Conservation (phyloP, 2,888 invertebrate genomes). For the Rhaphigaster nebulosa region DNA sequence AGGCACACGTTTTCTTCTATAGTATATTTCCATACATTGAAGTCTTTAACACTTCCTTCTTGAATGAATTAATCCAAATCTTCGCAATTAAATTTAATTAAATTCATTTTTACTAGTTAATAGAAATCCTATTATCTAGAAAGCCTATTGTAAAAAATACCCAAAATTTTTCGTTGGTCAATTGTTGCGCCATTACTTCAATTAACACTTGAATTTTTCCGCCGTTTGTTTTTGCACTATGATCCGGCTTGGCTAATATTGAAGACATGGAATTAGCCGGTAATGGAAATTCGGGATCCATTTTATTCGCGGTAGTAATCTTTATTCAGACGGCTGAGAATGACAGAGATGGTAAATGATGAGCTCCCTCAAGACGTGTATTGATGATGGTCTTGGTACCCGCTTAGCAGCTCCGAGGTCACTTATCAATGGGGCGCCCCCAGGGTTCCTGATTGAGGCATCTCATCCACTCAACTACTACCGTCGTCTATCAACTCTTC, state of each 20-base stretch:
- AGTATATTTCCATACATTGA: too few species aligned
- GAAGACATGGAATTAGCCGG: neutral
- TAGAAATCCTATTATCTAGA: too few species aligned
- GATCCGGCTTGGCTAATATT: constrained; percentile 2
- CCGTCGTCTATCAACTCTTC: neutral
- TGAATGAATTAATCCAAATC: too few species aligned
- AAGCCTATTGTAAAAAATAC: too few species aligned
- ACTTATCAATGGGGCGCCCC: neutral
- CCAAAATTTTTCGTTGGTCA: too few species aligned
- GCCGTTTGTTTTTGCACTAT: neutral
- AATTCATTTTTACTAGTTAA: too few species aligned
- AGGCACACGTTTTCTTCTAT: too few species aligned
- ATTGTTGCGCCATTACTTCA: too few species aligned
- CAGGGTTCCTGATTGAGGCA: neutral
- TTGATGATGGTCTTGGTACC: constrained; percentile 2
- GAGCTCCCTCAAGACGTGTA: neutral
- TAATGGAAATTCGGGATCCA: constrained; percentile 17
- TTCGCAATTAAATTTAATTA: too few species aligned
- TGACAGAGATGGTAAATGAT: constrained; percentile 49
- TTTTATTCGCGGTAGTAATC: constrained; percentile 16
- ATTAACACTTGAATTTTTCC: too few species aligned
- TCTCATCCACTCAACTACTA: constrained; percentile 6
- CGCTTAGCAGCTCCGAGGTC: neutral
- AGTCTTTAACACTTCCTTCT: too few species aligned
- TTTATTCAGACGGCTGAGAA: neutral